Conservation (phyloP, 2,888 invertebrate species). For the Diogma glabrata region DNA sequence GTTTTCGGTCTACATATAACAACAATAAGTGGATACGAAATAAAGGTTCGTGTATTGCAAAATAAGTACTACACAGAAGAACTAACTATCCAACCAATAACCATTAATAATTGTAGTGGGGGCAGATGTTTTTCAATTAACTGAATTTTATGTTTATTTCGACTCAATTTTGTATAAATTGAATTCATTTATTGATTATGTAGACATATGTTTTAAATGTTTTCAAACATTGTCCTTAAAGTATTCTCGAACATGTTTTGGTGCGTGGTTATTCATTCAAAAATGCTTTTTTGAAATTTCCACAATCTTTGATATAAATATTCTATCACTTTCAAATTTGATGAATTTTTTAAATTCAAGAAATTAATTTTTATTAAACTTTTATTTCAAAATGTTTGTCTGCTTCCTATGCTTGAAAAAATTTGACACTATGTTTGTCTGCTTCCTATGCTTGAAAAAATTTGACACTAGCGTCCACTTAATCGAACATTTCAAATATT, state of each 20-base stretch:
- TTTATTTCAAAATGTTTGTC: background rate
- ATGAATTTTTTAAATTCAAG: no score
- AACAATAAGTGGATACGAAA: constrained; percentile 17
- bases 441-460: background rate
- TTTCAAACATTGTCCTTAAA: constrained; percentile 11
- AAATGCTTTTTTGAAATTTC: no score
- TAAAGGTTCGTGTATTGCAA: constrained; percentile 16
- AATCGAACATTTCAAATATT: background rate
- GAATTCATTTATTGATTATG: constrained; percentile 12
- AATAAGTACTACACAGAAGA: constrained; percentile 18
- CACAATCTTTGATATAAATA: no score
- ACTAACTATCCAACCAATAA: constrained; percentile 16
- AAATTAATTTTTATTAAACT: no score
- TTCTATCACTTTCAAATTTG: no score
- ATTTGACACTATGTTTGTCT: no score
- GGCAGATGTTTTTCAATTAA: constrained; percentile 8
- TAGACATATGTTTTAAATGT: constrained; percentile 15
- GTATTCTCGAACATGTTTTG: constrained; percentile 7
- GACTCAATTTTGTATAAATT: constrained; percentile 15
- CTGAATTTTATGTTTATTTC: constrained; percentile 15
- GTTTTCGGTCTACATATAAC: constrained; percentile 14
- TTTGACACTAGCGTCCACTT: no score
- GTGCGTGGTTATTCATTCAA: no score
- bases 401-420: background rate
- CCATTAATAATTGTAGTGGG: constrained; percentile 19